These are phyloP conservation scores for Mythimna impura DNA, from an alignment of 2,888 invertebrate genomes.

Conservation along the genomic window DNA sequence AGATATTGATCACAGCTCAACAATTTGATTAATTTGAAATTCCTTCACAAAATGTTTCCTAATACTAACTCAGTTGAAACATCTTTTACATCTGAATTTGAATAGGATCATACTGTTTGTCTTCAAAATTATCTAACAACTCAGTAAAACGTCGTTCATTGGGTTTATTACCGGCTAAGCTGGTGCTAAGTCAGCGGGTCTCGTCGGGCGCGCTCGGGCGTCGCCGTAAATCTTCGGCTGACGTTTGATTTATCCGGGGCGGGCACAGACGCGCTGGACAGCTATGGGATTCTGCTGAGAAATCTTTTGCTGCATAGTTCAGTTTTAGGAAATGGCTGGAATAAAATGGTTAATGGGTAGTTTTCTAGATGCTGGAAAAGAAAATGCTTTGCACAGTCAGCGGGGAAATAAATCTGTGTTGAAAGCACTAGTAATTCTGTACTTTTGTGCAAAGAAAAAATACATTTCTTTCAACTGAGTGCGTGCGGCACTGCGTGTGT, in stretches of 20 bases:
- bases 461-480: not conserved
- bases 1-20: conserved; percentile 30
- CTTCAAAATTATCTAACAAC: conserved; percentile 55
- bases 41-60: conserved; percentile 27
- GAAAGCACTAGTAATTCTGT: conserved; percentile 4
- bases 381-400: conserved; percentile 42
- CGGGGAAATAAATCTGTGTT: conserved; percentile 37
- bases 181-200: conserved; percentile 59
- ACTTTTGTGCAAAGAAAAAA: conserved; percentile 1
- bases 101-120: conserved; percentile 56
- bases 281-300: conserved; percentile 55
- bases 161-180: conserved; percentile 59
- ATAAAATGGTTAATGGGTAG: conserved; percentile 52
- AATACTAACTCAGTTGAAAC: conserved; percentile 29
- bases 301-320: conserved; percentile 49
- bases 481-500: not conserved
- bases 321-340: conserved; percentile 45
- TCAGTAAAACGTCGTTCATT: conserved; percentile 47
- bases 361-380: conserved; percentile 25
- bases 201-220: conserved; percentile 56
- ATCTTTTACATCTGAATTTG: conserved; percentile 32
- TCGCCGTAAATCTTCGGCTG: conserved; percentile 70
- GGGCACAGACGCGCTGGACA: conserved; percentile 53
- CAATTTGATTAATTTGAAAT: conserved; percentile 30
- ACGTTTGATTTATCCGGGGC: conserved; percentile 70